Base-by-base conservation (phyloP, 2,888 invertebrate genomes). In the Carabus problematicus region DNA sequence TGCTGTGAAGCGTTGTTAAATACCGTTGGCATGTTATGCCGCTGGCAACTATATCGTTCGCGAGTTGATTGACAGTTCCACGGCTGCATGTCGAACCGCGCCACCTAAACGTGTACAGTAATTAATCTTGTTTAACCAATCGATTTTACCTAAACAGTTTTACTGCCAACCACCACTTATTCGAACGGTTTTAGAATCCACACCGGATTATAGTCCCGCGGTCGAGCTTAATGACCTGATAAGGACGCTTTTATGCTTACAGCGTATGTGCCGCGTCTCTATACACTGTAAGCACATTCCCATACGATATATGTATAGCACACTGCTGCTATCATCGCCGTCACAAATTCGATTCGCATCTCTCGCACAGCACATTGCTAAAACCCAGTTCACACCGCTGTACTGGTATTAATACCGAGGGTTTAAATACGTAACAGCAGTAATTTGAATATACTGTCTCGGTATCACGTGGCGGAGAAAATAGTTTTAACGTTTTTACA, bases 1-100 rank as follows among this genome's bases (percentile, higher is more conserved):
- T 19, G 19, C 4, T 52, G 52, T 52, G 16, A 55, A n/a, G 29
- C 56, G 42, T 56, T 29, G n/a, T 63, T 39, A 41, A 8, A 12
- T 43, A 45, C 45, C 59, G 61, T 52, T 61, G 47, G 68, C 72
- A 70, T 69, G 61, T 71, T 45, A 64, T 62, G 29, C 47, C 14
- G 47, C 64, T 61, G 62, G 63, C 62, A 55, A 45, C 49, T 56
- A 66, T 49, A 45, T 60, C 59, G 49, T 49, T 70, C 67, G 70
- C 63, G 67, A 68, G 71, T 72, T 74, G 74, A 74, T 74, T 74
- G 74, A 74, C 74, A 74, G 73, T 64, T 73, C 72, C 69, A 67
- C 71, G 70, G 67, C 71, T 63, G 72, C 68, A 63, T 29, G 29
- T 29, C 68, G 70, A 63, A 16, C 47, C 47, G 16, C 52, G 19